phyloP scores from a whole-genome alignment of 2,888 invertebrate genomes.

The Macroteleia sp. region DNA sequence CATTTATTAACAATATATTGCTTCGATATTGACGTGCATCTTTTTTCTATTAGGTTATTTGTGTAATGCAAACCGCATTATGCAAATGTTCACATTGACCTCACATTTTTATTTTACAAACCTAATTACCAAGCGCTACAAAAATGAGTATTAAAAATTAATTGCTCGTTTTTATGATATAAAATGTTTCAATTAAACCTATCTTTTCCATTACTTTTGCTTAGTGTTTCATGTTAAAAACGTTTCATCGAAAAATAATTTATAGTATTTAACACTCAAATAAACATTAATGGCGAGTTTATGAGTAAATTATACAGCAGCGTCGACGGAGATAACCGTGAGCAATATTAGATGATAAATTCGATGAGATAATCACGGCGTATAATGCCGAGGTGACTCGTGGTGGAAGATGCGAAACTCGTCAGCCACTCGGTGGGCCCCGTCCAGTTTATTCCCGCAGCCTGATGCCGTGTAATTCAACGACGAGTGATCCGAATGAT shows the following conservation, averaged over 20 bases:
- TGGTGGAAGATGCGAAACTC: slow-evolving; percentile 49
- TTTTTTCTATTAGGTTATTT: too few relatives aligned
- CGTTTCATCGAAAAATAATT: slow-evolving; percentile 28
- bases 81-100: too few relatives aligned
- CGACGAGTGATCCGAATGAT: slow-evolving; percentile 57
- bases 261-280: slow-evolving; percentile 35
- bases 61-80: too few relatives aligned
- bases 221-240: neutral
- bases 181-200: too few relatives aligned
- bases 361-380: slow-evolving; percentile 56
- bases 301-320: slow-evolving; percentile 50
- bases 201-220: too few relatives aligned
- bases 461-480: slow-evolving; percentile 54
- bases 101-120: too few relatives aligned
- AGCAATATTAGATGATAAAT: slow-evolving; percentile 59
- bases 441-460: slow-evolving; percentile 54
- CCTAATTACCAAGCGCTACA: too few relatives aligned
- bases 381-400: slow-evolving; percentile 35
- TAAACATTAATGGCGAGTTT: slow-evolving; percentile 51
- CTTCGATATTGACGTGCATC: too few relatives aligned
- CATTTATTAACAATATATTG: too few relatives aligned
- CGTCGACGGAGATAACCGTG: slow-evolving; percentile 25
- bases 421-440: slow-evolving; percentile 54
- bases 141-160: too few relatives aligned
- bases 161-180: too few relatives aligned